Base-by-base conservation (phyloP, 2,113 vertebrate genomes). In the Sebastes schlegelii region DNA sequence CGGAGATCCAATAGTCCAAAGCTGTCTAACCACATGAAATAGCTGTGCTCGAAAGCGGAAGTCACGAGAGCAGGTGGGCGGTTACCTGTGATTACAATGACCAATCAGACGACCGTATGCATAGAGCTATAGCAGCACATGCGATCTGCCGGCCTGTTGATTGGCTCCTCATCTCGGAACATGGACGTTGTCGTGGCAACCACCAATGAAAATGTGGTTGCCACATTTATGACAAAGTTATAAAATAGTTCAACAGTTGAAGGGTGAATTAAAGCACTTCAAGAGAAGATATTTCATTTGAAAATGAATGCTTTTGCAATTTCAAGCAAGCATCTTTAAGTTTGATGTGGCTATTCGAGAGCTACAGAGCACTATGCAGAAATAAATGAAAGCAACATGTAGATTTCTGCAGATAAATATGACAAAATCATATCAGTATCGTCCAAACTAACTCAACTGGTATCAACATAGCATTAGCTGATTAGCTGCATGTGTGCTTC, bases 101-200 rank as follows among this genome's bases (percentile, higher is more conserved):
- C 94, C 91, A 92, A 94, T 95, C 74, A 84, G 26, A 73, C 0
- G 26, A 7, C 40, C 2, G 45, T 6, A 57, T 80, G 40, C 21
- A 43, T 55, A 13, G 66, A 71, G 1, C 66, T 60, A 34, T 34
- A 76, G 21, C 4, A 0, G 40, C 84, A 80, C 88, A 57, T 84
- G 82, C 80, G 87, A 40, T 84, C 2, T 51, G 1, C 19, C 8
- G 26, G 48, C 12, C 58, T 60, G 45, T 7, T 82, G 57, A 94
- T 92, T 96, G 94, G 95, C 12, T 82, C 17, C 3, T 73, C 5
- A 2, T 67, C 86, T 95, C 95, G 93, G 92, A 94, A 92, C 94
- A 95, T 92, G 51, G 9, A 5, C 42, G 76, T 74, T 52, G 73
- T 80, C 40, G 51, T 23, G 2, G 0, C 12, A 43, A 42, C 26